phyloP scores from a whole-genome alignment of 1,140 invertebrate genomes.

The Solenopsis fugax region DNA sequence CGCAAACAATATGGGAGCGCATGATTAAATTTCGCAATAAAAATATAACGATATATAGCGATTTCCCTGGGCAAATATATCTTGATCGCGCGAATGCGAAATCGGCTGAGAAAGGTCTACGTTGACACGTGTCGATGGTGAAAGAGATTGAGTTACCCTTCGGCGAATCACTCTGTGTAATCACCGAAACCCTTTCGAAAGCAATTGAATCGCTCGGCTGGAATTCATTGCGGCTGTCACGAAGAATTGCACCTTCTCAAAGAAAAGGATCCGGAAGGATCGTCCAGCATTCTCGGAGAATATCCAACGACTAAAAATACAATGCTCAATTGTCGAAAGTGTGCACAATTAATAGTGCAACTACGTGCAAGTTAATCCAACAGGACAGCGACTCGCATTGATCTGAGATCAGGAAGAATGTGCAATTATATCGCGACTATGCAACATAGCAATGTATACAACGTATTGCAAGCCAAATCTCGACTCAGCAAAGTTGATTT shows the following conservation, averaged over 20 bases:
- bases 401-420: neutral
- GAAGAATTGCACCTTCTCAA: slow-evolving; percentile 30
- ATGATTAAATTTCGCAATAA: slow-evolving; percentile 12
- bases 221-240: slow-evolving; percentile 52
- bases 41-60: neutral
- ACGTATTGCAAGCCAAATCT: neutral
- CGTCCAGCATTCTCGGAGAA: slow-evolving; percentile 13
- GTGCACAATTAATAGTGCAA: no score
- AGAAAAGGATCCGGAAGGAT: slow-evolving; percentile 1
- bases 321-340: slow-evolving; percentile 6
- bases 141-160: slow-evolving; percentile 28
- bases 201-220: slow-evolving; percentile 25
- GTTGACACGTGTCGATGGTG: neutral
- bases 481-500: slow-evolving; percentile 15
- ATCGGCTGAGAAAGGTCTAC: neutral
- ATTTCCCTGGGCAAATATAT: slow-evolving; percentile 4
- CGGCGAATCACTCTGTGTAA: slow-evolving; percentile 39
- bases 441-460: neutral
- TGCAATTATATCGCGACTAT: neutral
- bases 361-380: neutral
- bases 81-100: neutral
- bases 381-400: neutral
- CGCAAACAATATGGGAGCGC: neutral
- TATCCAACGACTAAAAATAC: slow-evolving; percentile 24
- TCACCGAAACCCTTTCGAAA: slow-evolving; percentile 42